Evolutionary conservation across 2,888 invertebrate genomes (phyloP).

Genomic region (Ceramica pisi): DNA sequence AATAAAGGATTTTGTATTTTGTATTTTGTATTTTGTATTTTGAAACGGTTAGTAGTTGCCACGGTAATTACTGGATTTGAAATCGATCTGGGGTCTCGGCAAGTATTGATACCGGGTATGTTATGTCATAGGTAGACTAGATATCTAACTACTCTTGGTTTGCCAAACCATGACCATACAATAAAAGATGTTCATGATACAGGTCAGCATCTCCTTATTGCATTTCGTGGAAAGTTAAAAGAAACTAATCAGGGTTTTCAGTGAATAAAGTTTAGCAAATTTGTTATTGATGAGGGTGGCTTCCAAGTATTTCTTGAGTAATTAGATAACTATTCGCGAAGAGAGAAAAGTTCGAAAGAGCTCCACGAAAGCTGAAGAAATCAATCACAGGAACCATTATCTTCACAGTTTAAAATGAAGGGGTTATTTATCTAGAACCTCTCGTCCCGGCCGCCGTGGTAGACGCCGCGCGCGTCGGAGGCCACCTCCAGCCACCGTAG

Average conservation of each 20-base stretch:
- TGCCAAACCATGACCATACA: not conserved
- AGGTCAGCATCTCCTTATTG: not conserved
- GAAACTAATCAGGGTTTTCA: conserved; percentile 26
- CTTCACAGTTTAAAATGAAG: not conserved
- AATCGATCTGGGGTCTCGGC: not conserved
- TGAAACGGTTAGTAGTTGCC: conserved; percentile 1
- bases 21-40: conserved; percentile 38
- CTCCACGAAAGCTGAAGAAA: not conserved
- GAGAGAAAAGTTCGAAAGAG: conserved; percentile 2
- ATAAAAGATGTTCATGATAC: conserved; percentile 9
- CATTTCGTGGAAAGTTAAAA: conserved; percentile 30
- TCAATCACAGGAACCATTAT: not conserved
- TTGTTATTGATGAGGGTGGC: conserved; percentile 12
- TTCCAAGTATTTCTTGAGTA: conserved; percentile 4
- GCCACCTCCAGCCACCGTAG: too few species aligned
- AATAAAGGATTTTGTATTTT: too few species aligned
- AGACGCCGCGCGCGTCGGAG: too few species aligned
- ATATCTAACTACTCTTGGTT: too few species aligned
- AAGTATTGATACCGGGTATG: not conserved
- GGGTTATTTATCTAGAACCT: too few species aligned
- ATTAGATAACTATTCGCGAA: not conserved
- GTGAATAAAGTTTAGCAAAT: conserved; percentile 22
- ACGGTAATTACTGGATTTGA: not conserved
- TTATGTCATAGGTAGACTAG: not conserved
- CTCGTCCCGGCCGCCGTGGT: too few species aligned